A percentile compares a stretch with the other conserved stretches of the same genome.
These are phyloP conservation scores for Hucho hucho DNA, from an alignment of 2,113 vertebrate species.

Conservation along the genomic window DNA sequence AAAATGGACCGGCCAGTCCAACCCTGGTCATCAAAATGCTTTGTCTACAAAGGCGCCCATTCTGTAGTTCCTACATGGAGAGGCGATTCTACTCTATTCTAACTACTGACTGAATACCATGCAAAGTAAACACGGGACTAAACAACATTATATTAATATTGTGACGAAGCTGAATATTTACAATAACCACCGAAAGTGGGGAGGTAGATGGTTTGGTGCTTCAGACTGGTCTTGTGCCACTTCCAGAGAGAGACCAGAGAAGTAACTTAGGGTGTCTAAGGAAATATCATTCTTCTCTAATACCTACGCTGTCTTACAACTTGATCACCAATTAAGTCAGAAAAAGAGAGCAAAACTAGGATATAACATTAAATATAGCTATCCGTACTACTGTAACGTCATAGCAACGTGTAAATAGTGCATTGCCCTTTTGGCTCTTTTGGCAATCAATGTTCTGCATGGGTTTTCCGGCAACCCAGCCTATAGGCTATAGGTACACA, in stretches of 20 bases:
- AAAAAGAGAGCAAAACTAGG: neutral
- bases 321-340: neutral
- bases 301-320: neutral
- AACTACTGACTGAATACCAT: conserved; percentile 34
- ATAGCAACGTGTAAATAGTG: conserved; percentile 16
- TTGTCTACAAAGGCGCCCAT: conserved; percentile 12
- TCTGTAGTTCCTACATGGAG: conserved; percentile 27
- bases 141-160: conserved; percentile 36
- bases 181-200: conserved; percentile 36
- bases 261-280: neutral
- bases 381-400: neutral
- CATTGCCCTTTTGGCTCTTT: conserved; percentile 18
- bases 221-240: neutral
- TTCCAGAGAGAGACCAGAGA: neutral
- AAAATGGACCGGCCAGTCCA: too few relatives aligned
- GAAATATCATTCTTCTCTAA: neutral
- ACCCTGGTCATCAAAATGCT: neutral
- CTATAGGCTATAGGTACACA: conserved; percentile 2
- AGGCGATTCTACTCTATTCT: conserved; percentile 37
- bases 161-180: conserved; percentile 45
- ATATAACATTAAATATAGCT: neutral
- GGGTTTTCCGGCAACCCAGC: conserved; percentile 9
- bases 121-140: conserved; percentile 51
- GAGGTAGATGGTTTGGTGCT: conserved; percentile 1
- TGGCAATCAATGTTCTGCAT: conserved; percentile 5